These are phyloP conservation scores for Trachythela sp. DNA, from an alignment of 64 coral and sea anemone species.

Conservation along the genomic window DNA sequence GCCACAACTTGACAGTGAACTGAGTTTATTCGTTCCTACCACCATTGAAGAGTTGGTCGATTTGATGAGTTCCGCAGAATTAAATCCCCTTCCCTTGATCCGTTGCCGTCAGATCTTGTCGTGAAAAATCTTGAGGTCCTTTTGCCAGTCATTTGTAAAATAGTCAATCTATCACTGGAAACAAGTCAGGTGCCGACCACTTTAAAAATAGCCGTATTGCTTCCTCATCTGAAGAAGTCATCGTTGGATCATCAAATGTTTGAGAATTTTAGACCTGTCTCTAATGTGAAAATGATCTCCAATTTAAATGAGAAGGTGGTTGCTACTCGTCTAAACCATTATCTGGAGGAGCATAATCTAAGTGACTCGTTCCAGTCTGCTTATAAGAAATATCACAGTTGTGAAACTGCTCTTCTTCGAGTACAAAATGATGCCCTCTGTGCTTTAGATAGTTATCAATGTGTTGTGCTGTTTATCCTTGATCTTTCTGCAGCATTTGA, in stretches of 20 bases:
- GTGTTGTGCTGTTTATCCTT: neutral
- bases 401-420: neutral
- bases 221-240: slow-evolving; percentile 22
- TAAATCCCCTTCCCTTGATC: slow-evolving; percentile 32
- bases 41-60: slow-evolving; percentile 30
- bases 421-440: neutral
- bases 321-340: slow-evolving; percentile 17
- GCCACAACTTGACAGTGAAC: slow-evolving; percentile 7
- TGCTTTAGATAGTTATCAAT: neutral
- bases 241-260: slow-evolving; percentile 27
- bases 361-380: neutral
- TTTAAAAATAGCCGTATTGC: slow-evolving; percentile 18
- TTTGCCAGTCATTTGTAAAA: slow-evolving; percentile 44
- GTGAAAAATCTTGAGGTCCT: slow-evolving; percentile 33
- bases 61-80: slow-evolving; percentile 19
- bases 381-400: neutral
- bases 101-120: slow-evolving; percentile 29
- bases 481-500: neutral
- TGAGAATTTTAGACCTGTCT: slow-evolving; percentile 33
- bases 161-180: slow-evolving; percentile 27
- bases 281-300: slow-evolving; percentile 41
- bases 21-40: slow-evolving; percentile 26
- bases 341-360: neutral
- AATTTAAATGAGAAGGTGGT: slow-evolving; percentile 31
- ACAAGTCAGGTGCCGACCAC: slow-evolving; percentile 15